Evolutionary conservation across 2,113 vertebrate species (phyloP).

Genomic region (Platichthys stellatus): DNA sequence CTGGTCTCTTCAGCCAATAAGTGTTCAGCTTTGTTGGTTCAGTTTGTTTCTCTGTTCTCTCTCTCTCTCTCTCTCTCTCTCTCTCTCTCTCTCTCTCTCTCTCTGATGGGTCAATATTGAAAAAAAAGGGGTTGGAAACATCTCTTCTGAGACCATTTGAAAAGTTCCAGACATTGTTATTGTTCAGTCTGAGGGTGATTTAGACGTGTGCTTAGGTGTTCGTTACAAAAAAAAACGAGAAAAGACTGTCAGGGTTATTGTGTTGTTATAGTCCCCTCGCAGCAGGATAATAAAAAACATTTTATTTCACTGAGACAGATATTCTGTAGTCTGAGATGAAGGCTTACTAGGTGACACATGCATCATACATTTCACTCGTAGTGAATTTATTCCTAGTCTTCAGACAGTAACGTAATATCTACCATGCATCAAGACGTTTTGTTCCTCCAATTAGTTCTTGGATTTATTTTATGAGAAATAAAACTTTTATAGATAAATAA

Average conservation of each 20-base stretch:
- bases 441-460: background rate
- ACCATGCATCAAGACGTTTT: slow-evolving; percentile 20
- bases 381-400: background rate
- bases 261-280: slow-evolving; percentile 62
- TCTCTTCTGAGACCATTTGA: slow-evolving; percentile 71
- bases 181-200: slow-evolving; percentile 77
- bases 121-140: slow-evolving; percentile 64
- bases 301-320: slow-evolving; percentile 57
- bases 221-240: slow-evolving; percentile 26
- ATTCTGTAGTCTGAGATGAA: slow-evolving; percentile 53
- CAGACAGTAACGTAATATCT: slow-evolving; percentile 3
- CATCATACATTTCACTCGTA: slow-evolving; percentile 19
- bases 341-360: slow-evolving; percentile 52
- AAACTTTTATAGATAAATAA: too few relatives aligned
- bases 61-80: slow-evolving; percentile 50
- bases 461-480: too few relatives aligned
- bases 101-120: slow-evolving; percentile 65
- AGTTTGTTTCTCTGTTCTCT: too few relatives aligned
- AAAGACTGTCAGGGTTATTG: slow-evolving; percentile 59
- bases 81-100: slow-evolving; percentile 50
- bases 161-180: slow-evolving; percentile 74
- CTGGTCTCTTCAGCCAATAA: too few relatives aligned
- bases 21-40: too few relatives aligned
- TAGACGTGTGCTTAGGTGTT: slow-evolving; percentile 71
- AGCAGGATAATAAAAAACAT: slow-evolving; percentile 61